Base-by-base conservation (phyloP, 2,888 invertebrate genomes). In the Laspeyria flexula region DNA sequence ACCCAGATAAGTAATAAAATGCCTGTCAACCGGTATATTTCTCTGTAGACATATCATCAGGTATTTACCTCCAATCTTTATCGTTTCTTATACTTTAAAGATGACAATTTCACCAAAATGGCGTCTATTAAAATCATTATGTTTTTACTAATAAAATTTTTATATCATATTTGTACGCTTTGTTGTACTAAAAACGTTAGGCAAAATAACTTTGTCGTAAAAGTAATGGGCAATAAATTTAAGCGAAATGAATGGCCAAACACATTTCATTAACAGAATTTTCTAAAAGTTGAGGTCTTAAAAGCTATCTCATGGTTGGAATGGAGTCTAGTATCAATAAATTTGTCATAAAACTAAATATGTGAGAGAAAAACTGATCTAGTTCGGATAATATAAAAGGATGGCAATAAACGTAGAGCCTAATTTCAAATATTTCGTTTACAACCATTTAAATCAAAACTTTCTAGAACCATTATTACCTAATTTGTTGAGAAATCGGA, bases 181-280 rank as follows among this genome's bases (percentile, higher is more conserved):
- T 41, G 33, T 43, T 33, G 4, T 37, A 34, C 40, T 23, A 58
- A 46, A 27, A 44, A 58, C 13, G 48, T 16, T 31, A 44, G 30
- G 11, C 29, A 53, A 50, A 67, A 47, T 57, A 43, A 51, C 5
- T 38, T 31, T 15, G 23, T 49, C 58, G 30, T 68, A 55, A 61
- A 68, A 35, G 10, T 60, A 54, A 61, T 68, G 11, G 31, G 37
- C 41, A 7, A 56, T 63, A 48, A 53, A 47, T 47, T 31, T 44
- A 15, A 49, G 49, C 43, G 31, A 63, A 63, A 60, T 41, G 29
- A 35, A 40, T 31, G 13, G 45, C 33, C 1, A 43, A 52, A 48
- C 27, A 13, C 27, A 43, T 46, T 44, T 48, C 33, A 42, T 59
- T 56, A 29, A 51, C 23, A 46, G 42, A 37, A 37, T 9, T 12